Percentiles rank a stretch among this genome's conserved stretches.
These are phyloP conservation scores for Halcyon malimbica DNA, from an alignment of 2,113 vertebrate genomes.

Conservation along the genomic window DNA sequence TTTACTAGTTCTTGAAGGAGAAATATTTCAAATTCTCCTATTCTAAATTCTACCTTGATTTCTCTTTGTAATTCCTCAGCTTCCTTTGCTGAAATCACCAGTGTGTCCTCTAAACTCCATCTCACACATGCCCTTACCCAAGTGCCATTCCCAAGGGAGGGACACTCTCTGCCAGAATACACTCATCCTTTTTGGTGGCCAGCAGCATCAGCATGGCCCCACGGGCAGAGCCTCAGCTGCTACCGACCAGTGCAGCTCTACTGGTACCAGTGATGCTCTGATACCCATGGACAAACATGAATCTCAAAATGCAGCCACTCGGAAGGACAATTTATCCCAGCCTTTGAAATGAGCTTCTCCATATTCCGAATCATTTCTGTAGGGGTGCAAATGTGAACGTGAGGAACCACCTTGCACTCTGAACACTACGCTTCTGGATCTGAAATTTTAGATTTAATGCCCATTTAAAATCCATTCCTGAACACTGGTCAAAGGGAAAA, in stretches of 20 bases:
- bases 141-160: background rate
- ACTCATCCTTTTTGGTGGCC: background rate
- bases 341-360: background rate
- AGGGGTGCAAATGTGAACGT: rapidly evolving
- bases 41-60: background rate
- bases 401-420: background rate
- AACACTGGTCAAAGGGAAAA: background rate
- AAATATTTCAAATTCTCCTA: background rate
- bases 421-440: background rate
- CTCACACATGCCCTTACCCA: background rate
- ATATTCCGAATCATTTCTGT: background rate
- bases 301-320: background rate
- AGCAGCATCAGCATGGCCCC: background rate
- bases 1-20: background rate
- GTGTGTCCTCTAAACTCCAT: background rate
- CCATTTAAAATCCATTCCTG: background rate
- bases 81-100: background rate
- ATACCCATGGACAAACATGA: rapidly evolving
- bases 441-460: background rate
- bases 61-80: background rate
- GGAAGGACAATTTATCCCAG: background rate
- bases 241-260: background rate
- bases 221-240: background rate
- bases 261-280: background rate
- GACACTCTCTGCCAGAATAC: background rate